Conservation (phyloP, 2,113 vertebrate genomes). For the Leucosticte australis region DNA sequence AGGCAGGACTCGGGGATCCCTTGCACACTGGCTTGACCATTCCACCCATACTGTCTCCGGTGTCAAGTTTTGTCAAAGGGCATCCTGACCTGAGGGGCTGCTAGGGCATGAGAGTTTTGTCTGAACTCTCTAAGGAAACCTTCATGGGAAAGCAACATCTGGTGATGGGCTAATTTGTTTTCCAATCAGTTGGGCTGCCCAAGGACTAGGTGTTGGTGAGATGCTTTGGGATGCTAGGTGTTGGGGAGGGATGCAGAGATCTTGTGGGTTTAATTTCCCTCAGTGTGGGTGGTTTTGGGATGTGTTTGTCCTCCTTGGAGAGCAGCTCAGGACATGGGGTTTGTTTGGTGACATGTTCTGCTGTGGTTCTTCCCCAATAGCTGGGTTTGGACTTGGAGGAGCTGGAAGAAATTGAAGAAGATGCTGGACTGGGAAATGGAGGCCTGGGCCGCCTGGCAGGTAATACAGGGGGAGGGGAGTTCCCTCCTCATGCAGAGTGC, state of each 20-base stretch:
- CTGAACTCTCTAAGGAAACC: neutral
- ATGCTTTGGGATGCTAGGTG: too few relatives aligned
- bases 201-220: neutral
- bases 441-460: slow-evolving; percentile 88
- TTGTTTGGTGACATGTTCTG: neutral
- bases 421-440: slow-evolving; percentile 87
- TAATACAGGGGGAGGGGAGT: neutral
- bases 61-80: neutral
- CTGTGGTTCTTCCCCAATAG: slow-evolving; percentile 60
- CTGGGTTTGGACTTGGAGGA: slow-evolving; percentile 88
- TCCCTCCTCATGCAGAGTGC: rapidly evolving
- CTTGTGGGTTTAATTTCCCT: rapidly evolving
- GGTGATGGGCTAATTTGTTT: neutral
- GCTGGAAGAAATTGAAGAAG: slow-evolving; percentile 88
- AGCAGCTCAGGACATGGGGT: neutral
- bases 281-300: neutral
- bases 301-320: neutral
- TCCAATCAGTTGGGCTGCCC: neutral
- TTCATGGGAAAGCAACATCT: neutral
- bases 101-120: neutral
- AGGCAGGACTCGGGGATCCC: rapidly evolving
- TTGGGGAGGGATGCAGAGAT: neutral
- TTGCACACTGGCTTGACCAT: rapidly evolving
- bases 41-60: neutral
- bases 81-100: neutral